Conservation (phyloP, 2,888 invertebrate genomes). For the Xanthorhoe designata region DNA sequence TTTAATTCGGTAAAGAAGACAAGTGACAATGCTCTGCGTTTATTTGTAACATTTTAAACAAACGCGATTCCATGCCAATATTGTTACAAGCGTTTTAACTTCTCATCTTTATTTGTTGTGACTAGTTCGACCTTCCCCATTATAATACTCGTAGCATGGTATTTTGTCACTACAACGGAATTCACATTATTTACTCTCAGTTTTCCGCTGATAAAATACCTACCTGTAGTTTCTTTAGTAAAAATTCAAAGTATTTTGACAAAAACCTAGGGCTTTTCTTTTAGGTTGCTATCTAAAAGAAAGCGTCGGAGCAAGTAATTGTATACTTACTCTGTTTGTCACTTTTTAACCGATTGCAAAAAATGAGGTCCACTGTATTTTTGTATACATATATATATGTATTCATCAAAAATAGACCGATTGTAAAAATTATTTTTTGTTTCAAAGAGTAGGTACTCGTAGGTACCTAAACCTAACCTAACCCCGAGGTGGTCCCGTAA, state of each 20-base stretch:
- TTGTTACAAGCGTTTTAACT: slow-evolving; percentile 11
- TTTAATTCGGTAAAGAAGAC: too few species aligned
- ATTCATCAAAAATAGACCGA: too few species aligned
- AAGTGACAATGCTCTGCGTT: too few species aligned
- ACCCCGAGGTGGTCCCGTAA: too few species aligned
- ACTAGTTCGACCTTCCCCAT: slow-evolving; percentile 22
- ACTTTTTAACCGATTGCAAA: too few species aligned
- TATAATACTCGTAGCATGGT: slow-evolving; percentile 18
- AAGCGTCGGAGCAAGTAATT: too few species aligned
- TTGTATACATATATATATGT: too few species aligned
- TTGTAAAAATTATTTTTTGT: too few species aligned
- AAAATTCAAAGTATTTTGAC: neutral
- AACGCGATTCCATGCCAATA: neutral
- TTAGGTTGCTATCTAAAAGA: neutral
- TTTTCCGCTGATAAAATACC: neutral
- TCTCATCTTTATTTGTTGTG: slow-evolving; percentile 17
- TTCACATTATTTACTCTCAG: slow-evolving; percentile 1
- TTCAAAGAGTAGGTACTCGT: too few species aligned
- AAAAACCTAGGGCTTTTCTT: neutral
- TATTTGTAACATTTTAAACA: neutral
- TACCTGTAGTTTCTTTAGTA: neutral
- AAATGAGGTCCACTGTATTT: too few species aligned
- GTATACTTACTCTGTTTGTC: too few species aligned
- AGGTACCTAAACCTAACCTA: too few species aligned
- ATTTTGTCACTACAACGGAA: slow-evolving; percentile 12